phyloP scores from a whole-genome alignment of 1,140 invertebrate genomes.

The Brachionus asplanchnoidis region DNA sequence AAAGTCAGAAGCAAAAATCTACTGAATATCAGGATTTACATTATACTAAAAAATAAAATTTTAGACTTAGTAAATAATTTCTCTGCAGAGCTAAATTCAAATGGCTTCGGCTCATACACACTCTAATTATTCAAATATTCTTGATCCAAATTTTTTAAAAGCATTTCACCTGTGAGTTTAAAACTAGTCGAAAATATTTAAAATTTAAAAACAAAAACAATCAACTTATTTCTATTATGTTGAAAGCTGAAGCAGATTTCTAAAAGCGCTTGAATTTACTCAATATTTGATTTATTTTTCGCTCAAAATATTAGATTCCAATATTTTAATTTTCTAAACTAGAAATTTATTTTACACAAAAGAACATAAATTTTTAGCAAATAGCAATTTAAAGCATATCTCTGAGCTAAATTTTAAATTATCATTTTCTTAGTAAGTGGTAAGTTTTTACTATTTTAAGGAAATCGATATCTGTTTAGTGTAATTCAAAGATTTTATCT shows the following conservation, averaged over 20 bases:
- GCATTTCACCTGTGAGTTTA: neutral
- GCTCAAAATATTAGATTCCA: neutral
- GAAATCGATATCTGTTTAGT: slow-evolving; percentile 26
- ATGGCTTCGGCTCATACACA: neutral
- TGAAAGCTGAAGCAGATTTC: neutral
- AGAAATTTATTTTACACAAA: neutral
- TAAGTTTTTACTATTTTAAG: neutral
- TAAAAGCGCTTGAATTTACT: neutral
- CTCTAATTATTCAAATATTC: neutral
- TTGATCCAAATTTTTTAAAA: neutral
- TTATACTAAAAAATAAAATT: neutral
- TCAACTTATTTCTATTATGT: neutral
- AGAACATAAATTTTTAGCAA: neutral
- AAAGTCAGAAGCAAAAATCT: neutral
- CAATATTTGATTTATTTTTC: neutral
- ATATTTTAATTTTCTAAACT: neutral
- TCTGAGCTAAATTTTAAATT: neutral
- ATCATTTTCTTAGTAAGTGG: neutral
- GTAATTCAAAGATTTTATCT: slow-evolving; percentile 5
- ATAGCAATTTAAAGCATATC: neutral
- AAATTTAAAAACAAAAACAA: neutral
- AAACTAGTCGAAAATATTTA: neutral
- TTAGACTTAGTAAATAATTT: neutral
- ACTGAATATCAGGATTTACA: neutral
- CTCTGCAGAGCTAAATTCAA: neutral